Base-by-base conservation (phyloP, 2,113 vertebrate genomes). In the Capreolus pygargus region DNA sequence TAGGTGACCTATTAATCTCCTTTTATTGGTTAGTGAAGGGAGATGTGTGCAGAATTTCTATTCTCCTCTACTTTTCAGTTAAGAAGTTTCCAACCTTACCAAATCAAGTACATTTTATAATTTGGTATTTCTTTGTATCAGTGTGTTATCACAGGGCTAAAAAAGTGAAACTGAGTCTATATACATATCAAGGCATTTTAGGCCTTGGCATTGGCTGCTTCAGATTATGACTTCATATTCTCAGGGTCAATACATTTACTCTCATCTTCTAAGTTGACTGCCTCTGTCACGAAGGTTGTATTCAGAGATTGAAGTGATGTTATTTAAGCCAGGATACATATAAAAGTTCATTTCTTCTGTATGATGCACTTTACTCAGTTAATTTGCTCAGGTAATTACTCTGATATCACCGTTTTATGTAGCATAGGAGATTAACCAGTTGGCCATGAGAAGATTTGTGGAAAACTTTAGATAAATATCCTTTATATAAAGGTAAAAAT, bases 41-140 rank as follows among this genome's bases (percentile, higher is more conserved):
- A 88, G 21, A 78, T 78, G 16, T 58, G n/a, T 67, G 14, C 25
- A 10, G 36, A 88, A 10, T 94, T 92, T 91, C 50, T 97, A 0
- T 11, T 54, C 14, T 85, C 58, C 23, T 96, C 95, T 93, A 79
- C 87, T 67, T 50, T 79, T 89, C 25, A 23, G 12, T 93, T 85
- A 60, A 52, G 39, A 89, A 17, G 15, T 67, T 52, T 61, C 67
- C 15, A 95, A 27, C 12, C 39, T 27, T 94, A 27, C 9, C 85
- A 92, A 86, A 78, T 94, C 13, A 91, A 64, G 33, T 74, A 23
- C 12, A 25, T 95, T 97, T 81, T 94, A 45, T 96, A 61, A 74
- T 82, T 95, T 89, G 54, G 36, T 27, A 58, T 95, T 98, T 97
- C 39, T 94, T 47, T 61, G 33, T 95, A n/a, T 55, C 12, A 70